Conservation (phyloP, 2,888 invertebrate genomes). For the Eutolmus rufibarbis region DNA sequence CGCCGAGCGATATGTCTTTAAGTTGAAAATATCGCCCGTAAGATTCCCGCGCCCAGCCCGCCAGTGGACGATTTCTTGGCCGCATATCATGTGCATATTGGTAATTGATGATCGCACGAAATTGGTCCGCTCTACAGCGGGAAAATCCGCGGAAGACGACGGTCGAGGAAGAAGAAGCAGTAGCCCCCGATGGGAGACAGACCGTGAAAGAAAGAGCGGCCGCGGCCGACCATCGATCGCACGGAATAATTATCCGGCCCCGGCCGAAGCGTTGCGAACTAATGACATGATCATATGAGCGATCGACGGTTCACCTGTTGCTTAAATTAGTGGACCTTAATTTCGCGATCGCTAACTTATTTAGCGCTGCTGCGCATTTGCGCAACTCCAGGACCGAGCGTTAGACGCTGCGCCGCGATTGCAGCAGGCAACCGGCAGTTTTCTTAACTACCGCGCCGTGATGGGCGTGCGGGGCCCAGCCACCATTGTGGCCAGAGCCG, state of each 20-base stretch:
- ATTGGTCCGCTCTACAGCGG: conserved; percentile 3
- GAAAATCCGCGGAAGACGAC: background rate
- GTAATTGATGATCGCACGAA: conserved; percentile 40
- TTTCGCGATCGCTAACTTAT: conserved; percentile 21
- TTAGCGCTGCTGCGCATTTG: background rate
- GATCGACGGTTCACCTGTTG: conserved; percentile 36
- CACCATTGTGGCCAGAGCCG: background rate
- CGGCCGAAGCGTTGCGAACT: conserved; percentile 38
- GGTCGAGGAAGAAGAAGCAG: background rate
- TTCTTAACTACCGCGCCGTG: conserved; percentile 32
- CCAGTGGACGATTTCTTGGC: background rate
- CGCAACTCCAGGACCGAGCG: background rate
- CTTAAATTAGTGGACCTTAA: conserved; percentile 29
- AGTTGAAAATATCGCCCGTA: background rate
- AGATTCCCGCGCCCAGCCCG: background rate
- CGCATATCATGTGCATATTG: conserved; percentile 33
- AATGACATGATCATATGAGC: conserved; percentile 40
- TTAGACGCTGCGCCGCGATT: conserved; percentile 16
- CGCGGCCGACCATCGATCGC: background rate
- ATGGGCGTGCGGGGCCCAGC: conserved; percentile 16
- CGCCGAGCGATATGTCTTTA: conserved; percentile 38
- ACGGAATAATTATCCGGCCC: conserved; percentile 13
- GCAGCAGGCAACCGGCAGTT: conserved; percentile 22
- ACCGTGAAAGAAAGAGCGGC: conserved; percentile 34
- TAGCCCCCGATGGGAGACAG: conserved; percentile 35